Conservation (phyloP, 1,140 invertebrate genomes). For the Doryteuthis pealeii region DNA sequence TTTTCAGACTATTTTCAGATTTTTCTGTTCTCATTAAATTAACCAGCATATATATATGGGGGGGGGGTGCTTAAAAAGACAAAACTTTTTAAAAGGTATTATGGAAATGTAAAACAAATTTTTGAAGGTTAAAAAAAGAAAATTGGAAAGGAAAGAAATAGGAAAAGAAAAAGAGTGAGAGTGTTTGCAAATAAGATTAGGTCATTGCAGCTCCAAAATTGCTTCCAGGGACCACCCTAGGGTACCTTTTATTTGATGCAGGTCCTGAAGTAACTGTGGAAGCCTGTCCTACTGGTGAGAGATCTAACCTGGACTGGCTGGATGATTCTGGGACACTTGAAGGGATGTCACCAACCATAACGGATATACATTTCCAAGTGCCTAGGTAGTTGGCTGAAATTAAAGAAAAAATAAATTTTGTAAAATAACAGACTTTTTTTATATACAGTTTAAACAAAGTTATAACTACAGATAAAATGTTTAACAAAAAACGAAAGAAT, state of each 20-base stretch:
- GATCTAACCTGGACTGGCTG: background rate
- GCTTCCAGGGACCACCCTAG: constrained; percentile 27
- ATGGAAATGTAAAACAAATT: too few species aligned
- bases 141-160: too few species aligned
- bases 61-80: too few species aligned
- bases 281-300: background rate
- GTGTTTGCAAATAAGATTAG: background rate
- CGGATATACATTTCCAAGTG: constrained; percentile 84
- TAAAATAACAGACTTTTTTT: background rate
- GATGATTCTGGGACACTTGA: background rate
- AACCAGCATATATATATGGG: too few species aligned
- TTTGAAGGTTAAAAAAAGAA: too few species aligned
- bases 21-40: too few species aligned
- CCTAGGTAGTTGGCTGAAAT: constrained; percentile 81
- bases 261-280: constrained; percentile 2
- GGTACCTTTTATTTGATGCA: constrained; percentile 29
- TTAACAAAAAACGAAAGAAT: too few species aligned
- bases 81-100: too few species aligned
- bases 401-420: constrained; percentile 6
- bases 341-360: constrained; percentile 73
- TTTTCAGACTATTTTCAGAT: too few species aligned
- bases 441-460: too few species aligned
- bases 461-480: too few species aligned
- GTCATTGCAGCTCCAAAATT: background rate
- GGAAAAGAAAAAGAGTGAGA: constrained; percentile 30